Conservation (phyloP, 2,797 vertebrate genomes). For the Pogoniulus pusillus region DNA sequence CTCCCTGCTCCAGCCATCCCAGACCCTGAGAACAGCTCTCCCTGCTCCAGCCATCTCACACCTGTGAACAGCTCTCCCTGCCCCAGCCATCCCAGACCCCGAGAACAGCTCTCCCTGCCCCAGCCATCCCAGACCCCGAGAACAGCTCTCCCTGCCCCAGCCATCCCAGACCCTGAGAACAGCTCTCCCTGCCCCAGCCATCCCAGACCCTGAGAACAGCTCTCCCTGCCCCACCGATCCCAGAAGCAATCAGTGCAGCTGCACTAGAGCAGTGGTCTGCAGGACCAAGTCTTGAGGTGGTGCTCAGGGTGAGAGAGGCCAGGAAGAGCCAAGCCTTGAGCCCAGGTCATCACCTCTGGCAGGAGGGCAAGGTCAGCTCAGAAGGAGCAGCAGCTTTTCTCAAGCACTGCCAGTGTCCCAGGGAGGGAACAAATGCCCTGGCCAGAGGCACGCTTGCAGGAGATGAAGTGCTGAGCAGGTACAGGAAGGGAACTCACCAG, state of each 20-base stretch:
- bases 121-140: too few species aligned
- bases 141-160: too few species aligned
- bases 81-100: too few species aligned
- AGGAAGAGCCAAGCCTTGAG: neutral
- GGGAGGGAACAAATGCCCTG: neutral
- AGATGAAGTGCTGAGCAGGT: accelerated
- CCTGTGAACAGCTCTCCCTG: too few species aligned
- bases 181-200: too few species aligned
- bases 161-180: too few species aligned
- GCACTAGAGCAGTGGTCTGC: neutral
- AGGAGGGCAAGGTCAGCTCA: neutral
- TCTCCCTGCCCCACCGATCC: too few species aligned
- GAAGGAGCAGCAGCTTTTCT: neutral
- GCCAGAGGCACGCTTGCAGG: accelerated
- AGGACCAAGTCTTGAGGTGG: neutral
- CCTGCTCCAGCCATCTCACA: too few species aligned
- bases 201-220: too few species aligned
- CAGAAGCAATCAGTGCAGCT: neutral
- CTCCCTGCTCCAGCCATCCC: too few species aligned
- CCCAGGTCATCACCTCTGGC: neutral
- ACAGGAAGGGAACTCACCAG: conserved; percentile 76
- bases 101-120: too few species aligned
- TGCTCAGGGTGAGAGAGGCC: neutral
- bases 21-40: too few species aligned
- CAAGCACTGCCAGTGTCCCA: accelerated